Conservation (phyloP, 2,888 invertebrate genomes). For the Pharmacophagus antenor region DNA sequence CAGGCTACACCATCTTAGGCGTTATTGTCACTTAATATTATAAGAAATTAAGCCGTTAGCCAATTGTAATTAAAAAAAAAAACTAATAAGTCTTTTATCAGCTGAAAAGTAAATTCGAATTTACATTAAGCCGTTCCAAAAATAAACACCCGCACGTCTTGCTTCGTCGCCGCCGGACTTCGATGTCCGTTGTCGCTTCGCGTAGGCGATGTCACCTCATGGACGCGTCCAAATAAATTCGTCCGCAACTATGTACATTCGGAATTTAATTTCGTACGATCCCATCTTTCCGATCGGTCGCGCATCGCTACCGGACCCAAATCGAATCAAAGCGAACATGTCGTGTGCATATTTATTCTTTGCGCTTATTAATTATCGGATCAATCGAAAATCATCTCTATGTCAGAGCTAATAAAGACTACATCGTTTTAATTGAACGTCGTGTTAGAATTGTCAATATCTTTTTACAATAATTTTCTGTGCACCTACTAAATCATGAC, state of each 20-base stretch:
- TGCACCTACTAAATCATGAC: background rate
- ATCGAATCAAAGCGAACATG: slow-evolving; percentile 41
- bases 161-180: slow-evolving; percentile 4
- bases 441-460: slow-evolving; percentile 38
- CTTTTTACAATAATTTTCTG: slow-evolving; percentile 24
- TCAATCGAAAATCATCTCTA: slow-evolving; percentile 33
- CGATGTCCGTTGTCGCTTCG: slow-evolving; percentile 25
- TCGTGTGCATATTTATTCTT: slow-evolving; percentile 33
- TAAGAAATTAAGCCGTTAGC: too few species aligned
- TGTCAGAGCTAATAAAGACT: accelerated
- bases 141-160: background rate
- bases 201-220: slow-evolving; percentile 17
- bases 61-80: too few species aligned
- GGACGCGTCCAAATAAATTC: slow-evolving; percentile 25
- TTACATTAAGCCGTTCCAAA: background rate
- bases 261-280: slow-evolving; percentile 62
- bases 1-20: too few species aligned
- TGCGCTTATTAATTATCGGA: background rate
- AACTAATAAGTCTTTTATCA: too few species aligned
- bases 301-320: slow-evolving; percentile 62
- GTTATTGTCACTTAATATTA: too few species aligned
- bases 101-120: too few species aligned
- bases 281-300: slow-evolving; percentile 68
- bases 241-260: slow-evolving; percentile 47
- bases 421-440: background rate